Evolutionary conservation across 2,113 vertebrate genomes (phyloP), one percentile per base, ranked within the genome.

Genomic region (Cavia porcellus): DNA sequence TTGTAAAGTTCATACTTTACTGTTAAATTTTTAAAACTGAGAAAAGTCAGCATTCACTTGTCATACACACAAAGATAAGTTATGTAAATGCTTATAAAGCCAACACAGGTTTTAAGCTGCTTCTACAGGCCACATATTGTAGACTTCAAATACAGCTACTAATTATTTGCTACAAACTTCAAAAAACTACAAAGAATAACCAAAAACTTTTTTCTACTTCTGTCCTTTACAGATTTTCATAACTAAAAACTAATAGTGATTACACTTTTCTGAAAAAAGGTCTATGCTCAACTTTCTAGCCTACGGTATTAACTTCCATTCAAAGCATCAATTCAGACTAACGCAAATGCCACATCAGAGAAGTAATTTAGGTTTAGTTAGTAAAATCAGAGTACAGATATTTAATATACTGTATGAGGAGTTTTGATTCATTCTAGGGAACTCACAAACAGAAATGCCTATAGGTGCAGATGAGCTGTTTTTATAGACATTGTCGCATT

Each of bases 121-220:
- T 86, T 96, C 42, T 57, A 93, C 0, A 93, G 35, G 22, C 57
- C 32, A 17, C 4, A 35, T 17, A 50, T 9, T 72, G 9, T 22
- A 92, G 38, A 93, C 70, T 87, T 92, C 70, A 81, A 96, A 94
- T 22, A 75, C 38, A 86, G 47, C 32, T 72, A n/a, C 14, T 90
- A 89, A 91, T 72, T 92, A 94, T 13, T 89, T 87, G 68, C n/a
- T 55, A 91, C 19, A 38, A 70, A 93, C 38, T 45, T 84, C 28
- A 22, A 59, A 52, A 96, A 92, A 20, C 15, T 74, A 90, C 59
- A 68, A 81, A 84, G 81, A 6, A 70, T 38, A 87, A 24, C 45
- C 66, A 86, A 84, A 61, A 81, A 64, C 35, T 88, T 85, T 80
- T 30, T 88, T 85, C 75, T 84, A 79, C 19, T 92, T 92, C 38